Evolutionary conservation across 2,888 invertebrate species (phyloP), one percentile per base, ranked within the genome.

Genomic region (Latrodectus elegans): DNA sequence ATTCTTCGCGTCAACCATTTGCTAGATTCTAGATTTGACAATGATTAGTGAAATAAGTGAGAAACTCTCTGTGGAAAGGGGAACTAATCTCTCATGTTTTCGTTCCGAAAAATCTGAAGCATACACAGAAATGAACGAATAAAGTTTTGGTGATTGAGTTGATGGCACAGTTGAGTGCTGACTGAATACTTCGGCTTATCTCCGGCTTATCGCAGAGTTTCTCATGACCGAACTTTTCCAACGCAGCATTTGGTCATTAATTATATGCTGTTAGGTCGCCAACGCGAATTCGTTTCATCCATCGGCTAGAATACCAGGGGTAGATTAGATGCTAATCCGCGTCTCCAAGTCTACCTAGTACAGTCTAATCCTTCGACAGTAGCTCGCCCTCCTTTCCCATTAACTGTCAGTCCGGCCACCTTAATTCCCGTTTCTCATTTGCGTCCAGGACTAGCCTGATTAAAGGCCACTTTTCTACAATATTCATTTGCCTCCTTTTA

Each of bases 281-380:
- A 67, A 75, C 79, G 79, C 65, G 78, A 85, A 85, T 85, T 80
- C 80, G 78, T 84, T 84, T 78, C 84, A 84, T 84, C 84, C 77
- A 60, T 53, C 51, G 76, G 85, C 38, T 75, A 70, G 81, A 77
- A 81, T 76, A 87, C 77, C 72, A 67, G 67, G 81, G 81, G 86
- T 77, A 87, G 86, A 87, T 87, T 87, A 87, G 81, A 77, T 80
- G 81, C 76, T 87, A 87, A 87, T 87, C 86, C 86, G 76, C 60
- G 76, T 86, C 86, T 86, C 86, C 81, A 80, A 87, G 81, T 81
- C 77, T 80, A 72, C 71, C 86, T 87, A 52, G 81, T 81, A 80
- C 80, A 80, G 22, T 76, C 75, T 85, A 85, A 85, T 85, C 85
- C 80, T 65, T 60, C 78, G 85, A 86, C 85, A 85, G 78, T 85